Conservation (phyloP, 2,113 vertebrate species). For the Rhombomys opimus region DNA sequence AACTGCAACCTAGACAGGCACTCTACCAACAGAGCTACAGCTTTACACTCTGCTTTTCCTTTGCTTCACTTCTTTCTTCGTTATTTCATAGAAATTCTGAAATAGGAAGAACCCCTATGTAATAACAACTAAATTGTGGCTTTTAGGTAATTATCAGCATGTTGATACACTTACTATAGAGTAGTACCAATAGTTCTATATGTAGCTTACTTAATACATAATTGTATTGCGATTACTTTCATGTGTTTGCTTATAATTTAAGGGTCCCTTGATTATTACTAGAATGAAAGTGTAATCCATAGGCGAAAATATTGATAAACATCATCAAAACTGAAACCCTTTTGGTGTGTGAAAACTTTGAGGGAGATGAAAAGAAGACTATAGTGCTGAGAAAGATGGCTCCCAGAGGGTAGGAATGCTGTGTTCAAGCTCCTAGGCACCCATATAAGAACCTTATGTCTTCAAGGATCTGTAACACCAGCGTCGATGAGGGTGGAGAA, state of each 20-base stretch:
- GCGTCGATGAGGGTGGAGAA: neutral
- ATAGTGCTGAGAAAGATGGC: neutral
- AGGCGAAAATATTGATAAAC: neutral
- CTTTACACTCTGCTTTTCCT: neutral
- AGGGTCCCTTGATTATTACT: neutral
- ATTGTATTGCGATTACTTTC: neutral
- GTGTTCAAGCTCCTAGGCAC: neutral
- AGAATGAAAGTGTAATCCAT: neutral
- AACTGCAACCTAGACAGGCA: neutral
- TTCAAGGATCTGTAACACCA: neutral
- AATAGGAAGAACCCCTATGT: neutral
- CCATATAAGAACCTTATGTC: neutral
- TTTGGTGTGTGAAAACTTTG: neutral
- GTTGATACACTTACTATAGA: neutral
- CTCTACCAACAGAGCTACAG: neutral
- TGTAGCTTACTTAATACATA: neutral
- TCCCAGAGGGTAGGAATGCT: neutral
- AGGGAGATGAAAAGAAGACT: neutral
- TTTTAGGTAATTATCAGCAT: neutral
- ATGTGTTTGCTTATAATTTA: neutral
- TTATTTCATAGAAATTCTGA: conserved; percentile 38
- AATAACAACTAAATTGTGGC: neutral
- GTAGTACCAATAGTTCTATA: neutral
- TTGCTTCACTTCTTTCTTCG: neutral
- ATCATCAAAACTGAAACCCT: neutral